Conservation (phyloP, 1,140 invertebrate species). For the Lordiphosa collinella region DNA sequence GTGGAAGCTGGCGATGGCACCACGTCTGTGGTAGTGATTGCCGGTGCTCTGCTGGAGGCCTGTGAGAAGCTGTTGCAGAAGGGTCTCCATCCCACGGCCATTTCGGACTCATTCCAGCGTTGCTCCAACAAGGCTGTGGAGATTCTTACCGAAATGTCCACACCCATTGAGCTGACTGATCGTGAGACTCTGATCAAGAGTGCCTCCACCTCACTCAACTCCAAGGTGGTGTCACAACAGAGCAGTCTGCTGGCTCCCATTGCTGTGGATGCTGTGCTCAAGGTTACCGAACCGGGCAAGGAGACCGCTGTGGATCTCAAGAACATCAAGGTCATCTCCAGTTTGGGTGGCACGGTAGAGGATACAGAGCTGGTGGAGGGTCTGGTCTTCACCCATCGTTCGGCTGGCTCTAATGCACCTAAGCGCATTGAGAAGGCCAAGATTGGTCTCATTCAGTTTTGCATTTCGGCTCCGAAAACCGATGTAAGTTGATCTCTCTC, state of each 20-base stretch:
- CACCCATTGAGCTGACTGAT: conserved; percentile 92
- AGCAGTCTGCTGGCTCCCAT: conserved; percentile 96
- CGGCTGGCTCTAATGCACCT: conserved; percentile 94
- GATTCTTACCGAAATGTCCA: conserved; percentile 92
- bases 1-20: conserved; percentile 99
- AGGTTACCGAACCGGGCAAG: conserved; percentile 85
- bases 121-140: conserved; percentile 92
- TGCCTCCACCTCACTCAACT: conserved; percentile 98
- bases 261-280: conserved; percentile 97
- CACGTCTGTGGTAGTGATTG: conserved; percentile 97
- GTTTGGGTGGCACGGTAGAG: conserved; percentile 98
- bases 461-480: conserved; percentile 99
- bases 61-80: conserved; percentile 94
- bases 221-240: conserved; percentile 99
- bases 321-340: conserved; percentile 98
- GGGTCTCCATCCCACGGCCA: conserved; percentile 98
- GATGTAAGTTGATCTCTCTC: conserved; percentile 86
- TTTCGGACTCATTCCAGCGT: conserved; percentile 97
- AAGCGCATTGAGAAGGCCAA: conserved; percentile 98
- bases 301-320: conserved; percentile 85
- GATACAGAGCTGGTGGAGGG: conserved; percentile 98
- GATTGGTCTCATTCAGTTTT: conserved; percentile 99
- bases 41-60: conserved; percentile 96
- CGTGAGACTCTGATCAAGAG: conserved; percentile 94
- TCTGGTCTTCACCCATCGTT: conserved; percentile 94